Base-by-base conservation (phyloP, 2,888 invertebrate species). In the Leptodirus hochenwartii region DNA sequence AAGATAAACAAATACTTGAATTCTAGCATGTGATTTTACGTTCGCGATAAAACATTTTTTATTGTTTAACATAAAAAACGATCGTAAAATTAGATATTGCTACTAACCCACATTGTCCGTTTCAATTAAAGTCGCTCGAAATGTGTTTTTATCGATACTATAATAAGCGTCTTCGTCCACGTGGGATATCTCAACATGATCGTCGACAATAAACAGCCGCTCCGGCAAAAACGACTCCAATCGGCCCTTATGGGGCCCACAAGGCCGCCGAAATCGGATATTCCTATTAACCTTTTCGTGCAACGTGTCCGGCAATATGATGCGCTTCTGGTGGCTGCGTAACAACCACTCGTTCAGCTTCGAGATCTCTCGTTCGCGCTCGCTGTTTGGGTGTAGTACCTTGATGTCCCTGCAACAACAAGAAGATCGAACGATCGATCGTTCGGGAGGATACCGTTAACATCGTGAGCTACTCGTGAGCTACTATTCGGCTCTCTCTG, bases 141-240 rank as follows among this genome's bases (percentile, higher is more conserved):
- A 33, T 15, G 32, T 64, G 0, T 69, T 64, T 13, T 64, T 64
- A 39, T 70, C 66, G 9, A 64, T 59, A 29, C 66, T 59, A 40
- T 66, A 66, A 39, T 68, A 69, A 37, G 65, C 64, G 1, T 42
- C 61, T 39, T 73, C 70, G 22, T 65, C 62, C 1, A 69, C 62
- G 30, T 74, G 67, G 22, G 67, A 62, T 6, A 80, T 69, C 43
- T 78, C 75, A 17, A 81, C 64, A 34, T 75, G 78, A 41, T 80
- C 74, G 41, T 77, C 72, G 5, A 77, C 63, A 15, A 78, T 62
- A 43, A 65, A 78, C 27, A 77, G 62, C 23, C 75, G 59, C 22
- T 70, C 66, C 0, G 69, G 59, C 22, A 66, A 62, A 11, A 81
- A 47, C 0, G 71, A 63, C 45, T 74, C 69, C 0, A 51, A 34